Evolutionary conservation across 1,140 invertebrate species (phyloP), one percentile per base, ranked within the genome.

Genomic region (Zaprionus camerounensis): DNA sequence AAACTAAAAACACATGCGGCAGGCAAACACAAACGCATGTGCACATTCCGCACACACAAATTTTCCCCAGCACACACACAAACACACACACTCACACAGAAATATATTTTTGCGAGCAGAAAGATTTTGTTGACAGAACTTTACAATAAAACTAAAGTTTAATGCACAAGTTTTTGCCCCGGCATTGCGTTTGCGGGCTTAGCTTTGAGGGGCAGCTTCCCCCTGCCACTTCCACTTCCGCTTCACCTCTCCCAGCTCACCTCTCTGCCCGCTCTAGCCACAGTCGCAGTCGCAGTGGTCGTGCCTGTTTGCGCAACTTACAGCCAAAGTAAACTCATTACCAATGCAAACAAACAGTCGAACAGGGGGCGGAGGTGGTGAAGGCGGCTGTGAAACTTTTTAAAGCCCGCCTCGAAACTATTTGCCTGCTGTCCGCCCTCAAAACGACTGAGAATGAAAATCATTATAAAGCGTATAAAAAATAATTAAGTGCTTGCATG

Each of bases 251-350:
- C n/a, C 17, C 44, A 13, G 36, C 36, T 15, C 38, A 22, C 17
- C 46, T 11, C 7, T 17, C 20, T 15, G 38, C 13, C 11, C 46
- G 7, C 20, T 51, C 20, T 13, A 22, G 46, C 46, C 17, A 49
- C 46, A 22, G 46, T 20, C 20, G 20, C 20, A 74, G 64, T 58
- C 75, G 81, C 62, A 78, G 64, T 80, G 78, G 82, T 76, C 71
- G 17, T 20, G 73, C 78, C 74, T 87, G 85, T 87, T 88, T 87
- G 84, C 81, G 61, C 78, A 88, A 88, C 84, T 88, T 90, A 88
- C 84, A 90, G 78, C 78, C 74, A 87, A 88, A 88, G 84, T 88
- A 88, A 88, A 88, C 84, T 88, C 85, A 88, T 88, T 88, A 88
- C 84, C 84, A 88, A 88, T 88, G 84, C 84, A 88, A 88, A 88